Percentiles rank a stretch among this genome's conserved stretches.
Evolutionary conservation across 2,113 vertebrate genomes (phyloP).

Genomic region (Rhea americana): DNA sequence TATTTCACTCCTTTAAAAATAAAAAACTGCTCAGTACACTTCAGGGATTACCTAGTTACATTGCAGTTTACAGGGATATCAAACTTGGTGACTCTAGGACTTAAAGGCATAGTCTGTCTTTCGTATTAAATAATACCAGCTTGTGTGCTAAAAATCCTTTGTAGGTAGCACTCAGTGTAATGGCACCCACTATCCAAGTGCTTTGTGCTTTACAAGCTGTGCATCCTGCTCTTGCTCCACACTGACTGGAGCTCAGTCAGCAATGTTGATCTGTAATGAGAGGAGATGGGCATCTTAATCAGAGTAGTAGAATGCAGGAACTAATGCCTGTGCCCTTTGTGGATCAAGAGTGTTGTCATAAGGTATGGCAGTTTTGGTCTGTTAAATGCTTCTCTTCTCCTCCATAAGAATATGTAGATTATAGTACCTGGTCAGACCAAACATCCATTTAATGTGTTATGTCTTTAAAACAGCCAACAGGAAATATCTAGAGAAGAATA

Average conservation of each 20-base stretch:
- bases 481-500: background rate
- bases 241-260: background rate
- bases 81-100: background rate
- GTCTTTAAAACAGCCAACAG: background rate
- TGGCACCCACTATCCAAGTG: background rate
- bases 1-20: background rate
- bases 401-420: accelerated
- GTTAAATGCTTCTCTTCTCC: background rate
- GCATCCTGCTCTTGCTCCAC: accelerated
- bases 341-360: background rate
- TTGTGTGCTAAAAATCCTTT: background rate
- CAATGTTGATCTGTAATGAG: background rate
- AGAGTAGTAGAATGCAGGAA: background rate
- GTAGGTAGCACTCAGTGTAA: background rate
- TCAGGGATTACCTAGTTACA: background rate
- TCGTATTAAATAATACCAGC: background rate
- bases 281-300: background rate
- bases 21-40: background rate
- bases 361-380: background rate
- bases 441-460: background rate
- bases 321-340: too few species aligned
- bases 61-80: background rate
- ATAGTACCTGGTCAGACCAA: background rate
- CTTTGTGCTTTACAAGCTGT: background rate
- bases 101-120: background rate